Base-by-base conservation (phyloP, 2,797 vertebrate species). In the Discoglossus pictus region DNA sequence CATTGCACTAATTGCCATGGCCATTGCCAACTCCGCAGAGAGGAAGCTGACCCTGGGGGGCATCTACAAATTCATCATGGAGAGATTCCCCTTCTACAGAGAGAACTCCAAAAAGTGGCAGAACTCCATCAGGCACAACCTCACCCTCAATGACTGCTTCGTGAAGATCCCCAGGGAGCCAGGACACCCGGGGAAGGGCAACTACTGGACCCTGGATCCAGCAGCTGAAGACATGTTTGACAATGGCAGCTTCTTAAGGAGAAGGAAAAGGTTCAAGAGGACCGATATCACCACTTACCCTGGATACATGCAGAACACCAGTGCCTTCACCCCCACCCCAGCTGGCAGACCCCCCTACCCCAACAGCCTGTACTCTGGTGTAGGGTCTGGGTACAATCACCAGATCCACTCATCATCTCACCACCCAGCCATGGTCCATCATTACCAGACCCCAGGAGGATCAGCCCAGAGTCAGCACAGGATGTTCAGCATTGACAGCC, bases 1-100 rank as follows among this genome's bases (percentile, higher is more conserved):
- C 87, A 99, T 99, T 77, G 97, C 97, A 1, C 93, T 98, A 61
- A 99, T 98, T 72, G 93, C 97, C 61, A 98, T 99, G 97, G 93
- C 96, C 76, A 93, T 99, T 42, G 95, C 96, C 67, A 95, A 98
- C 82, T 95, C 95, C 2, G 86, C 95, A 1, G 96, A 97, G 79
- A 94, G 94, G 74, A 94, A 95, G 38, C 92, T 99, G 60, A 95
- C 97, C 1, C 81, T 99, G 75, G 95, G 95, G 1, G 95, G 94
- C 69, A 99, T 99, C 78, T 99, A 97, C 68, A 94, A 94, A 72
- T 99, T 99, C 86, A 98, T 99, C 85, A 97, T 92, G 74, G 97
- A 97, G 83, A 92, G 95, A 12, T 99, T 99, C 67, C 94, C 96
- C 1, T 99, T 97, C 84, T 99, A 99, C 82, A 85, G 97, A 13